Conservation (phyloP, 2,888 invertebrate species). For the Dioctria rufipes region DNA sequence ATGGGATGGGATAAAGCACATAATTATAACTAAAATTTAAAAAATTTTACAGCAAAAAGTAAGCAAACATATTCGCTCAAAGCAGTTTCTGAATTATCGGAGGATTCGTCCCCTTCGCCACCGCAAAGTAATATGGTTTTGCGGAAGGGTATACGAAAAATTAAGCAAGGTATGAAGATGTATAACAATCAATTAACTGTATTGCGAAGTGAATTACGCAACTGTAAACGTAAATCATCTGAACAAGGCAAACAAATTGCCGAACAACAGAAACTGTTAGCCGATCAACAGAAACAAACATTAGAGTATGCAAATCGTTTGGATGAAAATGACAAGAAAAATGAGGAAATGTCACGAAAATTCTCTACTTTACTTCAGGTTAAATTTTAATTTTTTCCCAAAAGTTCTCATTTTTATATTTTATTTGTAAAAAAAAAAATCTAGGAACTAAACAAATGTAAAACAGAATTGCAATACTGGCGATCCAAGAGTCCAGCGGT, state of each 20-base stretch:
- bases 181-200: slow-evolving; percentile 87
- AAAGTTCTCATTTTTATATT: background rate
- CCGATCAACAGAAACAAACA: slow-evolving; percentile 83
- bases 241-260: slow-evolving; percentile 89
- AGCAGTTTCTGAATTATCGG: slow-evolving; percentile 67
- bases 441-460: slow-evolving; percentile 91
- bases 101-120: slow-evolving; percentile 73
- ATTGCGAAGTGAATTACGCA: slow-evolving; percentile 83
- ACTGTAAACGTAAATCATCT: slow-evolving; percentile 85
- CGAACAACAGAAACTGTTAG: slow-evolving; percentile 81
- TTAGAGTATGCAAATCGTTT: slow-evolving; percentile 87
- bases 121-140: slow-evolving; percentile 90
- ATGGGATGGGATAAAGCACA: too few species aligned
- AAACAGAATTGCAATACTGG: slow-evolving; percentile 93
- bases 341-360: slow-evolving; percentile 90
- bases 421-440: slow-evolving; percentile 39
- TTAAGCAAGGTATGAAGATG: slow-evolving; percentile 91
- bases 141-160: slow-evolving; percentile 87
- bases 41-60: slow-evolving; percentile 63
- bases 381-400: background rate
- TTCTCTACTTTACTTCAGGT: slow-evolving; percentile 90
- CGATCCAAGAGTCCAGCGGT: slow-evolving; percentile 88
- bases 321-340: slow-evolving; percentile 92
- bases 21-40: too few species aligned
- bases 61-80: slow-evolving; percentile 64